Percentiles rank a stretch among this genome's conserved stretches.
Conservation (phyloP, 92 coral and sea anemone genomes). For the Siderastrea radians region DNA sequence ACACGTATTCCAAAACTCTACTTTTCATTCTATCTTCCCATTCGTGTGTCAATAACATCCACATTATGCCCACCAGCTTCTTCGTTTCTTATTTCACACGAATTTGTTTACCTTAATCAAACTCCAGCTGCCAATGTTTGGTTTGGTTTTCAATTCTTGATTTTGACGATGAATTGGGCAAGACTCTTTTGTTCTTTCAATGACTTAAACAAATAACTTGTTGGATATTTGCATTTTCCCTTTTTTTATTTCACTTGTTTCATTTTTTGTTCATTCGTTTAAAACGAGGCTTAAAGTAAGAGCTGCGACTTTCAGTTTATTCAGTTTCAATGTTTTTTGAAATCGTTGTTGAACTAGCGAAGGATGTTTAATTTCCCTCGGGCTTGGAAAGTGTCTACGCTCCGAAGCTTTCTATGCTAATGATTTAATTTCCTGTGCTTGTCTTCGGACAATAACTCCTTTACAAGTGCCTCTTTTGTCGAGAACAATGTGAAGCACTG, state of each 20-base stretch:
- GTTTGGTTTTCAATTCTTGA: slow-evolving; percentile 20
- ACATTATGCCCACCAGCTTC: background rate
- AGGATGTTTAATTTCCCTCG: slow-evolving; percentile 20
- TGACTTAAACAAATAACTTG: slow-evolving; percentile 10
- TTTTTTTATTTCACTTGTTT: background rate
- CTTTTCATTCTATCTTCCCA: background rate
- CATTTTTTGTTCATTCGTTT: background rate
- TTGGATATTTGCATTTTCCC: background rate
- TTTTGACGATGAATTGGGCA: slow-evolving; percentile 10
- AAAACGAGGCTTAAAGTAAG: background rate
- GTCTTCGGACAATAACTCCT: slow-evolving; percentile 90
- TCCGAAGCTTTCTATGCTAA: slow-evolving; percentile 89
- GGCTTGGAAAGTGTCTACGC: slow-evolving; percentile 57
- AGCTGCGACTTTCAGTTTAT: background rate
- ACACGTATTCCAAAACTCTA: background rate
- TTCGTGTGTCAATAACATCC: slow-evolving; percentile 25
- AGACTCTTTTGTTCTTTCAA: background rate
- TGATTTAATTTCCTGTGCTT: slow-evolving; percentile 98
- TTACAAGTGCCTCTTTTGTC: slow-evolving; percentile 81
- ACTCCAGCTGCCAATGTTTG: slow-evolving; percentile 48
- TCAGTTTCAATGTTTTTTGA: background rate
- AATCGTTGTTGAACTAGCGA: background rate
- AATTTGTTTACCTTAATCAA: slow-evolving; percentile 24
- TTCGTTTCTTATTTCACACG: slow-evolving; percentile 23
- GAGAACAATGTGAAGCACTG: slow-evolving; percentile 72